phyloP scores from a whole-genome alignment of 2,888 invertebrate genomes.

The Eledone cirrhosa region DNA sequence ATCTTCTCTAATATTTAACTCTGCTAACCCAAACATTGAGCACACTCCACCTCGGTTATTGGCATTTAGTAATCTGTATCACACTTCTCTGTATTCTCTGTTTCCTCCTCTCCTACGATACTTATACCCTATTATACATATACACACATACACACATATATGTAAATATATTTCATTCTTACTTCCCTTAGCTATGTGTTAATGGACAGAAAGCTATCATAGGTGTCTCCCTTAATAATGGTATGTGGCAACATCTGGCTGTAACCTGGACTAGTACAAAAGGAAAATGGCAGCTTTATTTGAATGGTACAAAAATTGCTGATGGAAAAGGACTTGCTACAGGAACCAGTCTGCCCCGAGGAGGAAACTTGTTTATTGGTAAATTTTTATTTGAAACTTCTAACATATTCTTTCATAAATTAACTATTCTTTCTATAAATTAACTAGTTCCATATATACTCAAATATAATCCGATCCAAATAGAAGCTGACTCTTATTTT shows the following conservation, averaged over 20 bases:
- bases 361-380: constrained; percentile 17
- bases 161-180: neutral
- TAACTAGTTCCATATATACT: no score
- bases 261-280: neutral
- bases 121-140: no score
- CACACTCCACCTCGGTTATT: no score
- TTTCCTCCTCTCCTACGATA: no score
- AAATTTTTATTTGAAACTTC: neutral
- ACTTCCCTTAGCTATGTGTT: constrained; percentile 7
- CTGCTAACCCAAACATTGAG: no score
- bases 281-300: constrained; percentile 6
- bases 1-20: no score
- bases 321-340: constrained; percentile 4
- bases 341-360: neutral
- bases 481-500: no score
- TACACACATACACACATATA: no score
- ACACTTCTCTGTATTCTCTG: no score
- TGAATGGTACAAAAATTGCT: constrained; percentile 3
- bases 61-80: no score
- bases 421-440: no score
- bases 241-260: constrained; percentile 22
- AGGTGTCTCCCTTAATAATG: constrained; percentile 7
- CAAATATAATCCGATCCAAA: no score
- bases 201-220: constrained; percentile 10
- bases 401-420: neutral